These are phyloP conservation scores for Darevskia mixta DNA, from an alignment of 2,797 vertebrate species.

Conservation along the genomic window DNA sequence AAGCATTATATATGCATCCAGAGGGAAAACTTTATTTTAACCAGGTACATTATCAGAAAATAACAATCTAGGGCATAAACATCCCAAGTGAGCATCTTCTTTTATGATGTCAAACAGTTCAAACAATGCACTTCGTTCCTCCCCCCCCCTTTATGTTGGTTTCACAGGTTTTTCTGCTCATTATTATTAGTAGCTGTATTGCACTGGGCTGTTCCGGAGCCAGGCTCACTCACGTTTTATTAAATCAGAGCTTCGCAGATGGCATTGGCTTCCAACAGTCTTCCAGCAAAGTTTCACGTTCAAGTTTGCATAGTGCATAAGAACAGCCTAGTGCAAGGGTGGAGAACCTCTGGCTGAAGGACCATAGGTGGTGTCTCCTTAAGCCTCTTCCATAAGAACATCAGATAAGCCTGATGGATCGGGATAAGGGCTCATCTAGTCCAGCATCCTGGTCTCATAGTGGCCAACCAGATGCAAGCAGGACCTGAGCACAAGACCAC, in stretches of 20 bases:
- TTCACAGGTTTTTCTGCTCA: conserved; percentile 40
- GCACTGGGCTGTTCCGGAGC: conserved; percentile 44
- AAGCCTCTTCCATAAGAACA: too few species aligned
- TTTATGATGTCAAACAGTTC: conserved; percentile 69
- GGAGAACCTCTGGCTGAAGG: too few species aligned
- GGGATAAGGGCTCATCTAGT: too few species aligned
- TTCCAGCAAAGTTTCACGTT: not conserved
- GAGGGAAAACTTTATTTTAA: conserved; percentile 77
- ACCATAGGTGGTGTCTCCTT: too few species aligned
- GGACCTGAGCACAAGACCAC: too few species aligned
- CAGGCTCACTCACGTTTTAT: conserved; percentile 12
- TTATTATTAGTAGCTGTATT: conserved; percentile 50
- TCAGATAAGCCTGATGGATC: too few species aligned
- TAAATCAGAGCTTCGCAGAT: conserved; percentile 17
- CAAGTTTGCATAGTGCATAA: not conserved
- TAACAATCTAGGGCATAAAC: conserved; percentile 74
- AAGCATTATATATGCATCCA: conserved; percentile 73
- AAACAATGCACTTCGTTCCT: conserved; percentile 64
- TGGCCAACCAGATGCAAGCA: too few species aligned
- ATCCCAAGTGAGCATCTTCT: conserved; percentile 66
- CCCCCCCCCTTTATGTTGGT: conserved; percentile 59
- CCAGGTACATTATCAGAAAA: conserved; percentile 77
- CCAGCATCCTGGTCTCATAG: too few species aligned
- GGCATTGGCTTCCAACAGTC: not conserved
- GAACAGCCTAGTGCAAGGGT: not conserved